Base-by-base conservation (phyloP, 2,888 invertebrate species). In the Lysandra coridon region DNA sequence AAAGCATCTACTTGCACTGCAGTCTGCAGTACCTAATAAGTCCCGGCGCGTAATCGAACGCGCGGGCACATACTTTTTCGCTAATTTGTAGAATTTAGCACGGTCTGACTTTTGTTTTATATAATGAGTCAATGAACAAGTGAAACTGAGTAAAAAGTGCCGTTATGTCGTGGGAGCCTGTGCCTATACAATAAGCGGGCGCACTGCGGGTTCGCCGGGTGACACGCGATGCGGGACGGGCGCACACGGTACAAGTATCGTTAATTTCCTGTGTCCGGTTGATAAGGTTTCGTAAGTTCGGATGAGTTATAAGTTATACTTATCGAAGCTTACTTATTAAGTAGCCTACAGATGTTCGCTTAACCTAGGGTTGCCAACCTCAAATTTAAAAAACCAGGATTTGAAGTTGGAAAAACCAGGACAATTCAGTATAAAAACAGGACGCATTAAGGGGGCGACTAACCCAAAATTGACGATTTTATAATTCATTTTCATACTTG, bases 81-180 rank as follows among this genome's bases (percentile, higher is more conserved):
- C 64, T 10, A 64, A 64, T 64, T 64, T 64, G 30, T 30, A 30
- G 64, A 69, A 33, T 33, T 69, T 33, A 33, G 33, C 14, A 69
- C 17, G 33, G 33, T 69, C 17, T 69, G 69, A 30, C 69, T 69
- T 69, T 69, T 30, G 69, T 33, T 69, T 37, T 17, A 14, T 4
- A 1, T 23, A 69, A 69, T 30, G 7, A 64, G 30, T 64, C 30
- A 64, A 64, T 64, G 64, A 64, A 64, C 64, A 69, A 33, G 69
- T 33, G 37, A 69, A 69, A 69, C 69, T 33, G 14, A 37, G 14
- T 14, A 69, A 69, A 64, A 69, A 69, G 30, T 30, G 12, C 64
- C 69, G 69, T 69, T 69, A 69, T 17, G 37, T 69, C 69, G 69
- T 69, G 69, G 69, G 69, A 69, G 33, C 69, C 14, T 30, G 64